Base-by-base conservation (phyloP, 1,140 invertebrate genomes). In the Probaryconus sp. region DNA sequence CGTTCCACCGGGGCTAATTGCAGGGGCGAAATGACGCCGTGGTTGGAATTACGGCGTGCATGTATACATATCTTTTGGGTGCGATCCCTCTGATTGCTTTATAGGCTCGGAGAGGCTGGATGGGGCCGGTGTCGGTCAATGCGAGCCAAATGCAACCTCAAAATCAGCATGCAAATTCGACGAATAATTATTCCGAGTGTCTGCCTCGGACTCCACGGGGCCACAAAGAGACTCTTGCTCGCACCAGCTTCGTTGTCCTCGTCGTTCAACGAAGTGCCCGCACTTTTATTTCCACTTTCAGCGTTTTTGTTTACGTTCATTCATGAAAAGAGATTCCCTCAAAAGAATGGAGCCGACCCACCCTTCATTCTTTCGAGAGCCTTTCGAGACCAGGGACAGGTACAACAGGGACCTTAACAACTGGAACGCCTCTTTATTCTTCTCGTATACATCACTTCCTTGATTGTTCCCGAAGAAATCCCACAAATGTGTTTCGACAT, bases 131-230 rank as follows among this genome's bases (percentile, higher is more conserved):
- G 31, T 35, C 40, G 47, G 69, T 38, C 61, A 74, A 31, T 63
- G 53, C 61, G 48, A 79, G 64, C 67, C 37, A 78, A 85, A 81
- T 79, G 79, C 76, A 82, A 84, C 84, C 84, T 81, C 83, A 81
- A 85, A 86, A 86, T 86, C 80, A 83, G 77, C 75, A 86, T 87
- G 83, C 81, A 84, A 83, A 87, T 86, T 84, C 71, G 65, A 24
- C 50, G 82, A 81, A 84, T 84, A 85, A 87, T 87, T 85, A 87
- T 86, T 86, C 82, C 65, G 80, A 79, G 71, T 82, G 83, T 73
- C 77, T 55, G 71, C 77, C 74, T 55, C 72, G 64, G 30, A 20
- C 65, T 55, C 53, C 42, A 47, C 37, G 60, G 63, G 63, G 33
- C 48, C 63, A 61, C 45, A 64, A 60, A 63, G 56, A 35, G 50